These are phyloP conservation scores for Ecliptopera silaceata DNA, from an alignment of 2,888 invertebrate species.

Conservation along the genomic window DNA sequence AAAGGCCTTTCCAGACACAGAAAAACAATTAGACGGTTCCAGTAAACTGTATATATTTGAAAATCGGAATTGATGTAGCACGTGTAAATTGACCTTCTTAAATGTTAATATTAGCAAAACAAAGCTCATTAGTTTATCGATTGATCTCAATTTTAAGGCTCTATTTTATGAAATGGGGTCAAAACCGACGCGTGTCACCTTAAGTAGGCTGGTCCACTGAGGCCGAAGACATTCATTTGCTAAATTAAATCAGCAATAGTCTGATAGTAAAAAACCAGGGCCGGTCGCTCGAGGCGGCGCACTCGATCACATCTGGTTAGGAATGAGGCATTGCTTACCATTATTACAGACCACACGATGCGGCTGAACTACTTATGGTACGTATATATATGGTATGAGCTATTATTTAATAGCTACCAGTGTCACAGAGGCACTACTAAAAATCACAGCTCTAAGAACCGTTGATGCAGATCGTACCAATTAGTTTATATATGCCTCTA, in stretches of 20 bases:
- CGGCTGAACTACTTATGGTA: too few species aligned
- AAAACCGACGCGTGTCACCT: slow-evolving; percentile 11
- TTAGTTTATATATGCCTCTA: too few species aligned
- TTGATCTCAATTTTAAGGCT: background rate
- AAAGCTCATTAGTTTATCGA: background rate
- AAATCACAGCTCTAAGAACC: too few species aligned
- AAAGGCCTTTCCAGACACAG: too few species aligned
- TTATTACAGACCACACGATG: too few species aligned
- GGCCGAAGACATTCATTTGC: slow-evolving; percentile 24
- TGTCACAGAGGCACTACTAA: too few species aligned
- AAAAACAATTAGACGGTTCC: too few species aligned
- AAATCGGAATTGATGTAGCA: too few species aligned
- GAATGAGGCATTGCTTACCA: background rate
- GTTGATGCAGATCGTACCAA: too few species aligned
- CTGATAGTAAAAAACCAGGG: slow-evolving; percentile 13
- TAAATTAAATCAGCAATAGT: slow-evolving; percentile 11
- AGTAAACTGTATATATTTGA: too few species aligned
- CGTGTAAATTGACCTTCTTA: background rate
- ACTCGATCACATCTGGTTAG: background rate
- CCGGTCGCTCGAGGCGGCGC: slow-evolving; percentile 4
- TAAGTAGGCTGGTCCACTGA: slow-evolving; percentile 7
- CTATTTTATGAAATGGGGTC: slow-evolving; percentile 16
- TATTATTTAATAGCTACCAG: too few species aligned
- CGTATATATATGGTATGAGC: too few species aligned
- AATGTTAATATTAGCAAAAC: background rate